These are phyloP conservation scores for Formica aserva DNA, from an alignment of 2,888 invertebrate genomes.

Conservation along the genomic window DNA sequence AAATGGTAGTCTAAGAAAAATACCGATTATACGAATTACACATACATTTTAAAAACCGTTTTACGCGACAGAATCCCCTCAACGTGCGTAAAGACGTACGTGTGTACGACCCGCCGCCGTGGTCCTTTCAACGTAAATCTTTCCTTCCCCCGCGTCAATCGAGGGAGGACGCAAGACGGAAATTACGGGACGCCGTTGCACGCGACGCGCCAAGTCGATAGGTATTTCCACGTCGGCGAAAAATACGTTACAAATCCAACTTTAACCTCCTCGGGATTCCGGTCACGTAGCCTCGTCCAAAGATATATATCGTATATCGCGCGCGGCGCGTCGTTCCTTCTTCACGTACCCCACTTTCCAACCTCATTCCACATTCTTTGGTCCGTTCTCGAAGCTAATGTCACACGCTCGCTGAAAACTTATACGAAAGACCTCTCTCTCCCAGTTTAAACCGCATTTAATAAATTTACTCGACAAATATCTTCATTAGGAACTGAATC, in stretches of 20 bases:
- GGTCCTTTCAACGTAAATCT: slow-evolving; percentile 74
- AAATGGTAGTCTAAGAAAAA: slow-evolving; percentile 15
- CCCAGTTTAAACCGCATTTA: slow-evolving; percentile 22
- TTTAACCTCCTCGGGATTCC: slow-evolving; percentile 82
- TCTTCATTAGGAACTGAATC: background rate
- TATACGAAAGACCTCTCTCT: slow-evolving; percentile 37
- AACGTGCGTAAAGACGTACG: background rate
- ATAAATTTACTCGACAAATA: slow-evolving; percentile 45
- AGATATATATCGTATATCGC: slow-evolving; percentile 83
- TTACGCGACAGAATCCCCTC: slow-evolving; percentile 41
- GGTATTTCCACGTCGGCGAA: slow-evolving; percentile 82
- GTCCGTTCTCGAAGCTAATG: slow-evolving; percentile 71
- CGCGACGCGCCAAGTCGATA: slow-evolving; percentile 75
- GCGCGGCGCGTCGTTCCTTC: slow-evolving; percentile 76
- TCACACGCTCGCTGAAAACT: slow-evolving; percentile 69
- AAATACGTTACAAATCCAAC: slow-evolving; percentile 85
- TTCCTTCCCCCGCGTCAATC: slow-evolving; percentile 73
- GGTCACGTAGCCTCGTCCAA: slow-evolving; percentile 83
- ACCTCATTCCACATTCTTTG: slow-evolving; percentile 82
- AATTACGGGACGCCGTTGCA: slow-evolving; percentile 80
- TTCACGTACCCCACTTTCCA: slow-evolving; percentile 84
- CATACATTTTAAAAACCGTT: slow-evolving; percentile 54
- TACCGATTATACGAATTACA: slow-evolving; percentile 48
- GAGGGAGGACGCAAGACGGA: slow-evolving; percentile 76
- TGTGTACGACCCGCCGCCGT: slow-evolving; percentile 44